These are phyloP conservation scores for Copsychus sechellarum DNA, from an alignment of 2,113 vertebrate species.

Conservation along the genomic window DNA sequence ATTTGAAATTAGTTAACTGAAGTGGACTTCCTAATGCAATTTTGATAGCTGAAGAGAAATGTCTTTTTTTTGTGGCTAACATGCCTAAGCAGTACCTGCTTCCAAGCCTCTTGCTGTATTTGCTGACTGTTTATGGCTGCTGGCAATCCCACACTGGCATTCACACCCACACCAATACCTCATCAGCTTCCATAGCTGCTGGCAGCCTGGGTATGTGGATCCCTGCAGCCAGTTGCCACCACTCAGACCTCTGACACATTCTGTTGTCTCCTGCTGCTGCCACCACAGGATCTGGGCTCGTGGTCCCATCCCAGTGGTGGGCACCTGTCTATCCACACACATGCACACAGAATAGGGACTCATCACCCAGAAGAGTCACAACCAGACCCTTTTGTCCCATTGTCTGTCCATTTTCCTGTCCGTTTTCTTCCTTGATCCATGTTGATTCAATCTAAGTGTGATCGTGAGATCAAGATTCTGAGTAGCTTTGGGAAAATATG, in stretches of 20 bases:
- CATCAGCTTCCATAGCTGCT: neutral
- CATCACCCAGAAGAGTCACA: neutral
- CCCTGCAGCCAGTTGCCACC: neutral
- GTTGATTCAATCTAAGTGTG: neutral
- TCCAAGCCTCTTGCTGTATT: neutral
- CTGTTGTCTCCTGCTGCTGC: neutral
- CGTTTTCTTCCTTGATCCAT: neutral
- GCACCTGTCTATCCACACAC: neutral
- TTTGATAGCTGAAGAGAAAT: neutral
- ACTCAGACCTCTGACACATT: neutral
- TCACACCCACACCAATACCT: neutral
- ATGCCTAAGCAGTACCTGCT: neutral
- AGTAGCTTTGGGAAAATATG: neutral
- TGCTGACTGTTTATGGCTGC: neutral
- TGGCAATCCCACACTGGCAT: neutral
- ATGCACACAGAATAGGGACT: neutral
- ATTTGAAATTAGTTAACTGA: neutral
- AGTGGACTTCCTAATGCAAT: neutral
- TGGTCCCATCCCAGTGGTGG: neutral
- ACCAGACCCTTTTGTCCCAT: neutral
- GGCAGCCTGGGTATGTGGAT: neutral
- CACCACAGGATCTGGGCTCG: neutral
- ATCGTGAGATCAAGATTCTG: neutral
- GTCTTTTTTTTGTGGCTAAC: neutral
- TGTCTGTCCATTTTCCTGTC: neutral